phyloP scores from a whole-genome alignment of 2,888 invertebrate species.

The Acrobasis consociella region DNA sequence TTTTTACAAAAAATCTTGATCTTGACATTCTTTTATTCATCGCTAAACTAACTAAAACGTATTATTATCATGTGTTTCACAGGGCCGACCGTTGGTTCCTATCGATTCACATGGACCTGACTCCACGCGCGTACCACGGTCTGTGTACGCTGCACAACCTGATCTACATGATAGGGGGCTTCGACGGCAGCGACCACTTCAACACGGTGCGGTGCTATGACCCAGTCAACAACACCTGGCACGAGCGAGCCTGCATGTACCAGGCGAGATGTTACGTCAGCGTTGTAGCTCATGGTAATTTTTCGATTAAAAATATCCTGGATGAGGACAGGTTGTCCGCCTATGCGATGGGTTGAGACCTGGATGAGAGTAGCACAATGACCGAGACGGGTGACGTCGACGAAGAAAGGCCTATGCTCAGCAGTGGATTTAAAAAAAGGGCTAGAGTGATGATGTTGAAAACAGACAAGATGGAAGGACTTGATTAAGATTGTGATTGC shows the following conservation, averaged over 20 bases:
- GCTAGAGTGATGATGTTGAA: no score
- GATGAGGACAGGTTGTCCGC: no score
- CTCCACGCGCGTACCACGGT: constrained; percentile 90
- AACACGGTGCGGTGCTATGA: constrained; percentile 91
- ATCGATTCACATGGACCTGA: constrained; percentile 85
- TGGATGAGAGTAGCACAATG: no score
- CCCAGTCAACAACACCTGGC: constrained; percentile 89
- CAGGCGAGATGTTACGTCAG: constrained; percentile 91
- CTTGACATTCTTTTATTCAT: no score
- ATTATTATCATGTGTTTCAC: constrained; percentile 29
- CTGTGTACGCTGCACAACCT: constrained; percentile 87
- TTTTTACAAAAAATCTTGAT: no score
- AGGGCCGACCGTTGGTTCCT: constrained; percentile 91
- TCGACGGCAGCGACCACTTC: constrained; percentile 90
- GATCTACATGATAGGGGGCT: constrained; percentile 92
- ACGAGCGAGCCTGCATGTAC: constrained; percentile 90
- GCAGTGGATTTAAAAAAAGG: no score
- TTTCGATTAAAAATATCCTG: not conserved
- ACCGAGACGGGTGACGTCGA: no score
- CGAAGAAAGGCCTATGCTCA: no score
- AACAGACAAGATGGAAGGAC: no score
- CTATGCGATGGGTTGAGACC: no score
- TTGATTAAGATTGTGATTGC: no score
- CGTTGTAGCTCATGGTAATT: constrained; percentile 85
- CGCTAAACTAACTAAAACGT: not conserved